Evolutionary conservation across 2,888 invertebrate species (phyloP).

Genomic region (Saturnia japonica): DNA sequence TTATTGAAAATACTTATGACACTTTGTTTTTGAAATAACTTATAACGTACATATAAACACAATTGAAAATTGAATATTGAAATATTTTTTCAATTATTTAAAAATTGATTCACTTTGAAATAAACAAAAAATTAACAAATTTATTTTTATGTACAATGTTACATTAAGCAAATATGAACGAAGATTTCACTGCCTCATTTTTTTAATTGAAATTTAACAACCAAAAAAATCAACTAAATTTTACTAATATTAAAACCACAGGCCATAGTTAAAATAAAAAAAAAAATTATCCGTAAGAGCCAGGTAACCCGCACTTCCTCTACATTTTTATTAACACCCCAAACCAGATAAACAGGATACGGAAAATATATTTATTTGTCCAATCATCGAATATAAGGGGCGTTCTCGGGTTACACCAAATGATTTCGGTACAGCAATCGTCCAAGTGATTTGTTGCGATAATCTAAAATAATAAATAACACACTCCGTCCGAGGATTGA

Average conservation of each 20-base stretch:
- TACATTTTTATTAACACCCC: slow-evolving; percentile 82
- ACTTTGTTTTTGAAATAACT: not conserved
- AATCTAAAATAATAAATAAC: slow-evolving; percentile 79
- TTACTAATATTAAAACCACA: no score
- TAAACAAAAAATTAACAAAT: no score
- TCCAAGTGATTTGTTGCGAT: slow-evolving; percentile 77
- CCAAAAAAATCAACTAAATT: no score
- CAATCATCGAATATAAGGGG: slow-evolving; percentile 81
- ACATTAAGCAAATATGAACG: no score
- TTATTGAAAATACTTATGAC: not conserved
- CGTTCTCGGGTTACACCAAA: slow-evolving; percentile 79
- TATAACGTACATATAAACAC: not conserved
- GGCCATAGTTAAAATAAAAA: no score
- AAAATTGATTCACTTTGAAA: no score
- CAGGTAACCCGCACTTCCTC: slow-evolving; percentile 48
- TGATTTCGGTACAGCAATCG: slow-evolving; percentile 72
- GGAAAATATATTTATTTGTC: slow-evolving; percentile 81
- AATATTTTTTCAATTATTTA: no score
- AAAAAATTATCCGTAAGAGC: not conserved
- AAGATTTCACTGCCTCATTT: no score
- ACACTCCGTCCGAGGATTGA: slow-evolving; percentile 72
- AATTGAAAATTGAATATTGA: no score
- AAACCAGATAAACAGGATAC: slow-evolving; percentile 79
- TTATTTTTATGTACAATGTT: no score
- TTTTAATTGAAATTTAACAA: no score